Evolutionary conservation across 2,113 vertebrate species (phyloP), one percentile per base, ranked within the genome.

Genomic region (Regulus satrapa): DNA sequence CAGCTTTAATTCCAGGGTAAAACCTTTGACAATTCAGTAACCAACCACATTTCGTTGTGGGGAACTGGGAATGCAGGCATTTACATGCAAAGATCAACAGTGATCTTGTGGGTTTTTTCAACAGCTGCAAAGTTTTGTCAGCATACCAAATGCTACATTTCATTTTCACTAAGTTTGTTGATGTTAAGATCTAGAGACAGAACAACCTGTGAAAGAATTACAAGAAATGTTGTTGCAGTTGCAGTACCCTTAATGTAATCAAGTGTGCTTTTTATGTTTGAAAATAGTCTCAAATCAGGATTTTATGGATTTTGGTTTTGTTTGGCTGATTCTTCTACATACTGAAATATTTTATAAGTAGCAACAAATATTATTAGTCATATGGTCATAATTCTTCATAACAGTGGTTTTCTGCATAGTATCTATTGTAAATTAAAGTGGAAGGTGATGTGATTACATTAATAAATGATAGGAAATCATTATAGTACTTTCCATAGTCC

Each of bases 141-240:
- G 79, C 73, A 80, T 49, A 94, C 55, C 72, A 93, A 97, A 91
- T 85, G 69, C 32, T 85, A 85, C 85, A 62, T 96, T 97, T 95
- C 71, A 62, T 87, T 93, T 89, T 89, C 5, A 1, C 75, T 91
- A 90, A 82, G 61, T 92, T 95, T 94, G 78, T 94, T 97, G 92
- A 92, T 86, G 75, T 75, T 94, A 94, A 92, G 56, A 72, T 83
- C 73, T 48, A 85, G 76, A 85, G 79, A 88, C 11, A 12, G 84
- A 90, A 95, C 94, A 95, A 89, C 69, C 62, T 90, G 54, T 74
- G 78, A 86, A 96, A 95, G 41, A 90, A 87, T 93, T 75, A 87
- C 34, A 85, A 82, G 51, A 85, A 92, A 87, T 89, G 54, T 81
- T 95, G 75, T 73, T 94, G 71, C 73, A 95, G 56, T 94, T 94